Evolutionary conservation across 2,113 vertebrate genomes (phyloP).

Genomic region (Eolophus roseicapilla): DNA sequence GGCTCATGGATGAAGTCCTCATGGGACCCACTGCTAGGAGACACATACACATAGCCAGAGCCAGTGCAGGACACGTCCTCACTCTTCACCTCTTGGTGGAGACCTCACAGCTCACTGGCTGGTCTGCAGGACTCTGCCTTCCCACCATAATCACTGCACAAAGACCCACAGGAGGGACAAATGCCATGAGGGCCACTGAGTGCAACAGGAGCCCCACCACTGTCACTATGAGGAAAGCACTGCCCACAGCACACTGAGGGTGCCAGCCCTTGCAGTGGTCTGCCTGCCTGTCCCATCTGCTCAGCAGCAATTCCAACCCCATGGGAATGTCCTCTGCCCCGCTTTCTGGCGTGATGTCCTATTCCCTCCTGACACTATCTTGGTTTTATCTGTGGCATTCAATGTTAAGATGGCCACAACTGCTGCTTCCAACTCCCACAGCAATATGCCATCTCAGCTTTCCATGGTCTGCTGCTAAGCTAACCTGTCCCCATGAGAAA

Average conservation of each 20-base stretch:
- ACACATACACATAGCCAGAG: not conserved
- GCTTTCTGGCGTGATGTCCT: not conserved
- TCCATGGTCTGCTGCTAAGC: not conserved
- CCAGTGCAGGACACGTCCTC: not conserved
- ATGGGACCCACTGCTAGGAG: not conserved
- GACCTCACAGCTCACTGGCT: not conserved
- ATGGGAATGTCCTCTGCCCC: rapidly evolving
- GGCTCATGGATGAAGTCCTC: not conserved
- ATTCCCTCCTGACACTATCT: not conserved
- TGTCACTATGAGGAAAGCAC: rapidly evolving
- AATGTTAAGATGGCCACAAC: too few relatives aligned
- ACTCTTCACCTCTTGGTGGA: not conserved
- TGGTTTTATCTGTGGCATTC: not conserved
- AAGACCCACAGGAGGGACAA: rapidly evolving
- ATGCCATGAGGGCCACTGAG: too few relatives aligned
- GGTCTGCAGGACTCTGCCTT: not conserved
- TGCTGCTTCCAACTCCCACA: not conserved
- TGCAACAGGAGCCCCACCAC: not conserved
- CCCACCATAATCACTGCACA: not conserved
- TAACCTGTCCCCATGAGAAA: not conserved
- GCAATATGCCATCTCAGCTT: rapidly evolving
- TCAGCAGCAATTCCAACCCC: not conserved
- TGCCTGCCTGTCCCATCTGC: not conserved
- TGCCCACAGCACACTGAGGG: not conserved
- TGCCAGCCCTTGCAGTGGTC: not conserved